Base-by-base conservation (phyloP, 2,113 vertebrate species). In the Leucosticte australis region DNA sequence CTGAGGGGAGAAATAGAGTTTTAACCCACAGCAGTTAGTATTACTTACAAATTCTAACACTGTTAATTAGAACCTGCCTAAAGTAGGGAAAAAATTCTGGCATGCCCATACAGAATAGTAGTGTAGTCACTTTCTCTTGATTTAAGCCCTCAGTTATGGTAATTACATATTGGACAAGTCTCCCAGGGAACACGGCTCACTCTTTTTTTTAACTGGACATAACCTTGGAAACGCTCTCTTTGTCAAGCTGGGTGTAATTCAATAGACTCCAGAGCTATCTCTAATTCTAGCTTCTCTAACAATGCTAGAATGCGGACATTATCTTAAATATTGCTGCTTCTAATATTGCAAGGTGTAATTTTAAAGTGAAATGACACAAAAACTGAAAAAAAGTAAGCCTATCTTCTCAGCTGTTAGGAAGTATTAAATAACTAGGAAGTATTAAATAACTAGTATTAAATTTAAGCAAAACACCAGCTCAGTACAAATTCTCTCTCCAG, bases 51-150 rank as follows among this genome's bases (percentile, higher is more conserved):
- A 91, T 95, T 92, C 63, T 85, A 95, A 92, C 57, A 69, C 20
- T 82, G 87, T 85, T 97, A 96, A 95, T 95, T 95, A 97, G 65
- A 69, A 50, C 91, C 92, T 96, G 81, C 83, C 93, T 85, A 70
- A 83, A 77, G 33, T 20, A 85, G 26, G n/a, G 23, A 9, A 79
- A 80, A 95, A 92, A 79, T 9, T 82, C 74, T 94, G 92, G 83
- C 79, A 83, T 77, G 49, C 31, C n/a, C 78, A 74, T 89, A 65
- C 56, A 90, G 76, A 81, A 78, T 56, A 83, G 44, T 56, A 91
- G 89, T 92, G 62, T 81, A 92, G 80, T 90, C 71, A 74, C 26
- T 96, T 92, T 94, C 73, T 28, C 24, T 49, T 83, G 68, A 91
- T 92, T 92, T 92, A 75, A 92, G 62, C 44, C 65, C 53, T 91